A percentile compares a stretch with the other conserved stretches of the same genome.
These are phyloP conservation scores for Xylocampa areola DNA, from an alignment of 2,888 invertebrate genomes.

Conservation along the genomic window DNA sequence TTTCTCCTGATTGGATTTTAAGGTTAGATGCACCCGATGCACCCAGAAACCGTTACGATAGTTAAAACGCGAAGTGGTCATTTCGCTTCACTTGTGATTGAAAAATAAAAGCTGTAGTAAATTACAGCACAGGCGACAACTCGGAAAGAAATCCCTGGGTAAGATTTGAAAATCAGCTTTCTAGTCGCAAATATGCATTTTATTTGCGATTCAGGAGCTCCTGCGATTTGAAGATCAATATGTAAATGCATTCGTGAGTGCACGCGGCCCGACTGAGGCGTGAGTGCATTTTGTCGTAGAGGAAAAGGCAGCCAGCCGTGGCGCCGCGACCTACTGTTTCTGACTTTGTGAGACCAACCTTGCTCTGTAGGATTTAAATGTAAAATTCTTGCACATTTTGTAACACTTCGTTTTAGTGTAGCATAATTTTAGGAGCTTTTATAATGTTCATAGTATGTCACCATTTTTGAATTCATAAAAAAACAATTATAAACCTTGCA, in stretches of 20 bases:
- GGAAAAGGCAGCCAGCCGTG: constrained; percentile 70
- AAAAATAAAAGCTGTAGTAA: constrained; percentile 47
- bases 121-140: constrained; percentile 24
- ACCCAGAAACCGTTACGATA: constrained; percentile 49
- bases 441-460: constrained; percentile 9
- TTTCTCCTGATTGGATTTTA: constrained; percentile 35
- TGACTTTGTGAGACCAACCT: constrained; percentile 69
- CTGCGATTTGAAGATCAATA: constrained; percentile 85
- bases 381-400: constrained; percentile 54
- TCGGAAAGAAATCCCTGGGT: constrained; percentile 2
- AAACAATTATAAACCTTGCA: too few species aligned
- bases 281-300: constrained; percentile 86
- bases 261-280: constrained; percentile 71
- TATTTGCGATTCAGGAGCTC: constrained; percentile 75
- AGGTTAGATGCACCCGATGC: too few species aligned
- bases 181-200: constrained; percentile 68
- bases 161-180: constrained; percentile 45
- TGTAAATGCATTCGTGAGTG: constrained; percentile 85
- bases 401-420: constrained; percentile 36
- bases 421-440: constrained; percentile 20
- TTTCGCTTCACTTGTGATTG: constrained; percentile 48
- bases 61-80: constrained; percentile 57
- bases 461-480: constrained; percentile 1
- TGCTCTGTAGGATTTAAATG: constrained; percentile 65
- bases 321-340: constrained; percentile 71